Conservation (phyloP, 2,888 invertebrate genomes). For the Apantesis nais region DNA sequence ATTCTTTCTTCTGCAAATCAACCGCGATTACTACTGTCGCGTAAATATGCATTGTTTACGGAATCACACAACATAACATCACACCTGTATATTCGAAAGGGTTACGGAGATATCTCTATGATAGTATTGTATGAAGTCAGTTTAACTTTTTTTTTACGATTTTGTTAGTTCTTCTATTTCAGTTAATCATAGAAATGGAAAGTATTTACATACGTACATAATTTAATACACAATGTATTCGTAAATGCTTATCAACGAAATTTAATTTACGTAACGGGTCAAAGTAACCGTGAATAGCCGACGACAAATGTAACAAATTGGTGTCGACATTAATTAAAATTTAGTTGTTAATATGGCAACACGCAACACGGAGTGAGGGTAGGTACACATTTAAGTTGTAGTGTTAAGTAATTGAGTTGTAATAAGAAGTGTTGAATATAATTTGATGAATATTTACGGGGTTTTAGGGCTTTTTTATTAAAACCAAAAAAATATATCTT, state of each 20-base stretch:
- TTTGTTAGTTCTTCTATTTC: too few species aligned
- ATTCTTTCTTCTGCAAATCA: too few species aligned
- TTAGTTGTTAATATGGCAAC: constrained; percentile 58
- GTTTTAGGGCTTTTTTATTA: neutral
- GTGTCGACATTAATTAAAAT: constrained; percentile 63
- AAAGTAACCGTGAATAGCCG: constrained; percentile 49
- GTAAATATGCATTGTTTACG: too few species aligned
- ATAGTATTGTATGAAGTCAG: too few species aligned
- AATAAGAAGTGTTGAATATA: constrained; percentile 14
- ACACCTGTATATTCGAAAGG: too few species aligned
- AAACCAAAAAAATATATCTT: neutral
- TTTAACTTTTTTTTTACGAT: too few species aligned
- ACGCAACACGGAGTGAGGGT: constrained; percentile 48
- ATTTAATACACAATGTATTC: constrained; percentile 24
- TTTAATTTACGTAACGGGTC: constrained; percentile 66
- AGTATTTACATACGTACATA: constrained; percentile 39
- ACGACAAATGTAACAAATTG: constrained; percentile 69
- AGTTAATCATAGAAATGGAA: constrained; percentile 12
- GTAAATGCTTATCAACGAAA: constrained; percentile 60
- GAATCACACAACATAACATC: too few species aligned
- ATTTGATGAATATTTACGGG: neutral
- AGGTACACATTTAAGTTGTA: constrained; percentile 28
- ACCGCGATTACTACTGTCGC: too few species aligned
- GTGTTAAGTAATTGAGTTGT: constrained; percentile 18
- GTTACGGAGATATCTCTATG: too few species aligned